Percentiles rank a stretch among this genome's conserved stretches.
Conservation (phyloP, 2,888 invertebrate species). For the Machimus rusticus region DNA sequence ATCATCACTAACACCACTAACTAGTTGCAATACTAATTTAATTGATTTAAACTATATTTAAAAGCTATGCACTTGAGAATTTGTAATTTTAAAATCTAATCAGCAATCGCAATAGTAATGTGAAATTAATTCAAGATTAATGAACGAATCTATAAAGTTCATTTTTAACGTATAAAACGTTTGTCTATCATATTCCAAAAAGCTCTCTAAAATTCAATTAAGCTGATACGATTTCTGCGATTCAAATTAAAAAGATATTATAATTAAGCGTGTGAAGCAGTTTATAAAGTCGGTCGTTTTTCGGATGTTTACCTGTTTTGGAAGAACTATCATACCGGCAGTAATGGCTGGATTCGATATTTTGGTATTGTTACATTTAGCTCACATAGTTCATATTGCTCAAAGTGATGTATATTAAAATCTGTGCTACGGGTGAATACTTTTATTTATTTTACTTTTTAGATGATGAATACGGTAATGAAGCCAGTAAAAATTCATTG, state of each 20-base stretch:
- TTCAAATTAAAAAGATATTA: background rate
- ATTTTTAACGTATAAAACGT: background rate
- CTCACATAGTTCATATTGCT: background rate
- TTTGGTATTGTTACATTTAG: background rate
- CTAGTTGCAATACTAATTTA: too few relatives aligned
- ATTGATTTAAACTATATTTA: too few relatives aligned
- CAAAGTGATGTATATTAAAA: background rate
- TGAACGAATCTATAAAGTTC: background rate
- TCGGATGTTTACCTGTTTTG: background rate
- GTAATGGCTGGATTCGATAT: background rate
- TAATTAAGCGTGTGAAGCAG: background rate
- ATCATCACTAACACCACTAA: too few relatives aligned
- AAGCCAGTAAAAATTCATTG: background rate
- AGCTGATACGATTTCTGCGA: background rate
- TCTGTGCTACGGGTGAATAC: background rate
- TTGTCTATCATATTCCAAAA: background rate
- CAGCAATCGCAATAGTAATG: background rate
- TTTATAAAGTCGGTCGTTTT: background rate
- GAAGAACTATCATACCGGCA: background rate
- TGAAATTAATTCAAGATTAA: background rate
- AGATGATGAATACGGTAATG: background rate
- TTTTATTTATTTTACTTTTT: background rate
- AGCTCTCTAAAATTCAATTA: background rate
- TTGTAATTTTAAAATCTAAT: background rate
- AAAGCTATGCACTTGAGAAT: too few relatives aligned